These are phyloP conservation scores for Lepidocolaptes lacrymiger DNA, from an alignment of 2,797 vertebrate genomes.

Conservation along the genomic window DNA sequence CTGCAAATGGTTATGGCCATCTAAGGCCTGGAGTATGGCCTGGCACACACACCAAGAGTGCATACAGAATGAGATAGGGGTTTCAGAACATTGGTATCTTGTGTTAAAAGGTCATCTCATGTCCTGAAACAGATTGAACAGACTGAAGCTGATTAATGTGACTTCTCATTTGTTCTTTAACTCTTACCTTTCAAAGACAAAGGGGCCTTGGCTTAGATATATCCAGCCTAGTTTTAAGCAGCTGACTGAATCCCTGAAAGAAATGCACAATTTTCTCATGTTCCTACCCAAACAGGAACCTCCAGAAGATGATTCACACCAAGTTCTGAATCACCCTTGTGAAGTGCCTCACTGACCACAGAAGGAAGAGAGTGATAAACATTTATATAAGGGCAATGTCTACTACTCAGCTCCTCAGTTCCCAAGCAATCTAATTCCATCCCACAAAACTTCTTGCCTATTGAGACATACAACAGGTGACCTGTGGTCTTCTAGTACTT, in stretches of 20 bases:
- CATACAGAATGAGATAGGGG: fast-evolving
- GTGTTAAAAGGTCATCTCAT: not conserved
- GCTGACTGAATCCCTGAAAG: not conserved
- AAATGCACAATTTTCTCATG: not conserved
- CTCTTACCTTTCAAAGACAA: not conserved
- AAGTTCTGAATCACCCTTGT: not conserved
- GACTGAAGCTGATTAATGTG: fast-evolving
- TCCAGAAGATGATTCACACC: not conserved
- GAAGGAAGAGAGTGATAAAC: not conserved
- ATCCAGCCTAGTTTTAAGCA: not conserved
- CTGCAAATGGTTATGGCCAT: fast-evolving
- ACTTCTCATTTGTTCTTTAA: not conserved
- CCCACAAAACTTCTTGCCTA: not conserved
- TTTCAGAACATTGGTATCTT: not conserved
- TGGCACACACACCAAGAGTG: fast-evolving
- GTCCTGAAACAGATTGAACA: not conserved
- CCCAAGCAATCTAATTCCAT: not conserved
- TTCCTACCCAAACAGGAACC: not conserved
- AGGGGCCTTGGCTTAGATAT: not conserved
- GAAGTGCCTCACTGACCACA: not conserved
- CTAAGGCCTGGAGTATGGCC: fast-evolving
- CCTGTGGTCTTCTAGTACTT: not conserved
- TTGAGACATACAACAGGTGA: not conserved
- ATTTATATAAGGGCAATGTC: not conserved
- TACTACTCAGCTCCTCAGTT: not conserved